Evolutionary conservation across 2,888 invertebrate species (phyloP).

Genomic region (Malthinus seriepunctatus): DNA sequence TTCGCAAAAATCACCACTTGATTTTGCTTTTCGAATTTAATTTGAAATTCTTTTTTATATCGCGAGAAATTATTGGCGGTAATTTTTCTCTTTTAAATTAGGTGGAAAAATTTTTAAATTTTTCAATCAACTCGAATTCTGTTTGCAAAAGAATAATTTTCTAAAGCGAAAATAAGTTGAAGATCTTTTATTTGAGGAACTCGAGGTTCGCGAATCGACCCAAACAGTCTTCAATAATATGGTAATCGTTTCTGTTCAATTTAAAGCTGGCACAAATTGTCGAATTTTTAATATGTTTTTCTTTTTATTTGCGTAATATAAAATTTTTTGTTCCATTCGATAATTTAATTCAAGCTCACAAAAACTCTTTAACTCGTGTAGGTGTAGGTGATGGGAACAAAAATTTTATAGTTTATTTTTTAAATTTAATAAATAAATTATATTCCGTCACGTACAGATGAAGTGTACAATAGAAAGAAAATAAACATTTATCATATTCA

Average conservation of each 20-base stretch:
- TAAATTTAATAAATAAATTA: slow-evolving; percentile 8
- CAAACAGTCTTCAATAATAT: slow-evolving; percentile 41
- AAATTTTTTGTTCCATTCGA: slow-evolving; percentile 9
- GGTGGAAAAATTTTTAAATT: slow-evolving; percentile 1
- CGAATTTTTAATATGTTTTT: slow-evolving; percentile 38
- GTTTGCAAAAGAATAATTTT: slow-evolving; percentile 28
- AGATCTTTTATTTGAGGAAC: slow-evolving; percentile 22
- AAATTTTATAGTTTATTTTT: too few species aligned
- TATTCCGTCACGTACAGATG: slow-evolving; percentile 1
- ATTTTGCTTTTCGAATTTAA: background rate
- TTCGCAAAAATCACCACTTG: background rate
- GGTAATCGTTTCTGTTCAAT: slow-evolving; percentile 42
- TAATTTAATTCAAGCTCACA: slow-evolving; percentile 7
- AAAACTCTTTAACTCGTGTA: background rate
- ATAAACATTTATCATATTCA: slow-evolving; percentile 27
- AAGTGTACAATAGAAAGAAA: slow-evolving; percentile 8
- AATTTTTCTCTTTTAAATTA: background rate
- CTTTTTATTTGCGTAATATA: slow-evolving; percentile 19
- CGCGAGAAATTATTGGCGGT: background rate
- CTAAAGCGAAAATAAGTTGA: slow-evolving; percentile 22
- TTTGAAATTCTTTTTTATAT: background rate
- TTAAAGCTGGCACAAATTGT: slow-evolving; percentile 39
- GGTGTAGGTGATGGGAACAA: background rate
- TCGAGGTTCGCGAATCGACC: slow-evolving; percentile 13
- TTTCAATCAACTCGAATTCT: slow-evolving; percentile 34